Evolutionary conservation across 2,888 invertebrate species (phyloP), one percentile per base, ranked within the genome.

Genomic region (Lumbricus terrestris): DNA sequence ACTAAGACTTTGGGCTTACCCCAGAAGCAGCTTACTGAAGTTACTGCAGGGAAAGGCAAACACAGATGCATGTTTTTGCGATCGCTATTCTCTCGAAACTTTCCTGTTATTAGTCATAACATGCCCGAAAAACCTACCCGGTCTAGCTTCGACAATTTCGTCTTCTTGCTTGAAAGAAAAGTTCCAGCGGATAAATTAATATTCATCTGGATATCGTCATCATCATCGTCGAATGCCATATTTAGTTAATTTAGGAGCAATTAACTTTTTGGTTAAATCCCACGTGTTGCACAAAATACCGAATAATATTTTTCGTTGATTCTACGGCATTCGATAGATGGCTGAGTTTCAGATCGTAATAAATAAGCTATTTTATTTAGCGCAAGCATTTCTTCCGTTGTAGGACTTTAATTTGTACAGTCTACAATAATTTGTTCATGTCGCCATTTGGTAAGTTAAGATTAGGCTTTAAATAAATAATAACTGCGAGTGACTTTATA

Each of bases 161-260:
- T 4, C 16, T 85, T 85, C 34, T 85, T 85, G 35, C n/a, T 16
- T 34, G 35, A 18, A 85, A 85, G 37, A 29, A 33, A 85, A 85
- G 34, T 23, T 34, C 85, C 85, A 37, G 37, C 34, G 20, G 85
- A 85, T 85, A 85, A 85, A 37, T 85, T 37, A 35, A 85, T 85
- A 35, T 85, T 85, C 85, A 85, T 85, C 85, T 85, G 85, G 35
- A 85, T 85, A 34, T 85, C 85, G 35, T 85, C 85, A 18, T 34
- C 35, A 6, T 82, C 34, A 20, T 85, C 85, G 34, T 85, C 85
- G 35, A 34, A 20, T 85, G n/a, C 69, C 69, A 69, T 69, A 0
- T 69, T 69, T n/a, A 47, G n/a, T n/a, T n/a, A n/a, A 69, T 29
- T 69, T 69, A 8, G 8, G 29, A 69, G 69, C n/a, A 69, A 69